Conservation (phyloP, 2,888 invertebrate species). For the Ethmia dodecea region DNA sequence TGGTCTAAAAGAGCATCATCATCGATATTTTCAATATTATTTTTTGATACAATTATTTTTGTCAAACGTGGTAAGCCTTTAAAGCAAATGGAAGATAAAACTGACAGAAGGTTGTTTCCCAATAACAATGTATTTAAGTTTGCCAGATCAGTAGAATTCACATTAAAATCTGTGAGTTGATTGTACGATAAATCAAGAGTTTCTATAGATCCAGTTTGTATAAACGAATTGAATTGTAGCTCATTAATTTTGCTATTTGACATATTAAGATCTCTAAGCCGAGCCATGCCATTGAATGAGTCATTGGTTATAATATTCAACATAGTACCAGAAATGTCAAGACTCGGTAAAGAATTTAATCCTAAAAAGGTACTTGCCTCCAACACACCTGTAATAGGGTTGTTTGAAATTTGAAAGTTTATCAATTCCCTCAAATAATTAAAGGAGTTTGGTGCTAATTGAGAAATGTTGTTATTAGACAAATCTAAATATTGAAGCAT, state of each 20-base stretch:
- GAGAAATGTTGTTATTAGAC: constrained; percentile 43
- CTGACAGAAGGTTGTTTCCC: constrained; percentile 40
- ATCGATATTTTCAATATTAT: constrained; percentile 29
- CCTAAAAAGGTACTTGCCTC: constrained; percentile 42
- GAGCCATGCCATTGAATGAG: constrained; percentile 44
- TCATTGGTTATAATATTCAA: constrained; percentile 37
- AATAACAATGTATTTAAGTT: constrained; percentile 33
- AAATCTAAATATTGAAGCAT: constrained; percentile 43
- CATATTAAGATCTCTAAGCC: constrained; percentile 41
- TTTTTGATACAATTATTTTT: constrained; percentile 34
- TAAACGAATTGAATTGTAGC: constrained; percentile 43
- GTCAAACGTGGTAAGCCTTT: constrained; percentile 26
- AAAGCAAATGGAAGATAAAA: constrained; percentile 27
- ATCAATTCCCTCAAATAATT: constrained; percentile 31
- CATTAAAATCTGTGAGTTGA: constrained; percentile 29
- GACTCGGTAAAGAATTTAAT: constrained; percentile 35
- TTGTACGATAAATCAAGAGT: constrained; percentile 51
- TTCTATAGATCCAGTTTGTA: constrained; percentile 34
- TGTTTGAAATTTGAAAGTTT: constrained; percentile 43
- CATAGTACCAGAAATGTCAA: constrained; percentile 45
- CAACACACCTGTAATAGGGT: constrained; percentile 39
- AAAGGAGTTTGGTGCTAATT: constrained; percentile 39
- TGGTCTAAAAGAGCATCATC: constrained; percentile 29
- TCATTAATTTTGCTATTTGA: constrained; percentile 39
- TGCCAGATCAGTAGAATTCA: constrained; percentile 41